These are phyloP conservation scores for Denticeps clupeoides DNA, from an alignment of 2,797 vertebrate species.

Conservation along the genomic window DNA sequence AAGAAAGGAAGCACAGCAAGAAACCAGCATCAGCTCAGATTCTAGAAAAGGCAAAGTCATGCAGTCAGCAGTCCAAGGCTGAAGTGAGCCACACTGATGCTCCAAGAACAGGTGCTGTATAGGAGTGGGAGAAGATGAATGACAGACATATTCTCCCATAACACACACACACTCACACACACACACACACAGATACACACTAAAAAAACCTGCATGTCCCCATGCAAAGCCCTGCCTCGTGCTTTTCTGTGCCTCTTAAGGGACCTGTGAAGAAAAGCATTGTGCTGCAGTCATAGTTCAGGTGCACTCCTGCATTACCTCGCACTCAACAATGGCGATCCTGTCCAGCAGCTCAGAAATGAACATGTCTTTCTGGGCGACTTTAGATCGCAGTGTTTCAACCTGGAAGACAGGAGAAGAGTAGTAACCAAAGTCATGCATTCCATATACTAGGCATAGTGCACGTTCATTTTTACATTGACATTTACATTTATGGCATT, in stretches of 20 bases:
- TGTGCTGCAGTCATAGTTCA: background rate
- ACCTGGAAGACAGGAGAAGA: conserved; percentile 53
- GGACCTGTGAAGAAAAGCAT: background rate
- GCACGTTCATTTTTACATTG: too few relatives aligned
- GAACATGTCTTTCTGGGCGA: conserved; percentile 87
- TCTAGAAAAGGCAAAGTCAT: background rate
- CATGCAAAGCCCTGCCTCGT: too few relatives aligned
- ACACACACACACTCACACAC: background rate
- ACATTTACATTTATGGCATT: too few relatives aligned
- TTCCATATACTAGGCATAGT: background rate
- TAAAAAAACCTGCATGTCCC: background rate
- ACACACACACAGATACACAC: background rate
- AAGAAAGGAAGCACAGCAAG: conserved; percentile 33
- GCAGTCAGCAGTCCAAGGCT: background rate
- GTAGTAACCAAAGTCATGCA: background rate
- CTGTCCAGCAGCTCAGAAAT: conserved; percentile 91
- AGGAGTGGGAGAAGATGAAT: background rate
- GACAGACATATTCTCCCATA: background rate
- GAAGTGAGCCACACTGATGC: background rate
- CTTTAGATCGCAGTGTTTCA: conserved; percentile 71
- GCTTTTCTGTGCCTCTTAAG: too few relatives aligned
- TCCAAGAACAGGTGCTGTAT: background rate
- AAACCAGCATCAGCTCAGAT: background rate
- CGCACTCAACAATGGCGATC: conserved; percentile 91
- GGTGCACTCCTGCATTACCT: conserved; percentile 63